phyloP scores from a whole-genome alignment of 2,113 vertebrate genomes.

The Heterotis niloticus region DNA sequence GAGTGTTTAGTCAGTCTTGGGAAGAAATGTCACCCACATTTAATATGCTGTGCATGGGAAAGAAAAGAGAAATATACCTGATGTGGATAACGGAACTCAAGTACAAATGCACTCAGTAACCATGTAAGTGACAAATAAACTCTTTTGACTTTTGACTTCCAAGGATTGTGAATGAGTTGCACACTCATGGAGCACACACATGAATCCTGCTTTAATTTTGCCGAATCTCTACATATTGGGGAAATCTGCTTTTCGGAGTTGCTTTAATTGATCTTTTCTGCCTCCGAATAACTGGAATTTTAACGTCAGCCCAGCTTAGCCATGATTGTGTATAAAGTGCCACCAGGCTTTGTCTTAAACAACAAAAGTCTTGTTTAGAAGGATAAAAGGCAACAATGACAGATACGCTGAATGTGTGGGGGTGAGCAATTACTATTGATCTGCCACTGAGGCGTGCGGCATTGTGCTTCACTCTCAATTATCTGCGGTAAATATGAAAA shows the following conservation, averaged over 20 bases:
- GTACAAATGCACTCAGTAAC: too few relatives aligned
- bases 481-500: conserved; percentile 19
- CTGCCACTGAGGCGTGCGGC: neutral
- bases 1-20: too few relatives aligned
- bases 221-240: neutral
- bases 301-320: conserved; percentile 12
- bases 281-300: neutral
- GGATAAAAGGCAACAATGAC: conserved; percentile 22
- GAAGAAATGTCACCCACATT: too few relatives aligned
- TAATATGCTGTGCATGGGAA: too few relatives aligned
- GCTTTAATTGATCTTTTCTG: conserved; percentile 9
- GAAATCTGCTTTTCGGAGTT: neutral
- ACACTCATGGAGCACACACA: neutral
- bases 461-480: conserved; percentile 19
- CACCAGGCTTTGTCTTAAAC: neutral
- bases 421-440: conserved; percentile 24
- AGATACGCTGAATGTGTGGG: conserved; percentile 8
- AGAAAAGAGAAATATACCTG: too few relatives aligned
- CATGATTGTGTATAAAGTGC: conserved; percentile 6
- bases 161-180: too few relatives aligned
- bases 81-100: too few relatives aligned
- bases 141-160: too few relatives aligned
- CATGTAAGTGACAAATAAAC: too few relatives aligned
- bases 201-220: neutral
- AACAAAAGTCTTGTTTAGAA: conserved; percentile 19